Evolutionary conservation across 2,113 vertebrate genomes (phyloP), one percentile per base, ranked within the genome.

Genomic region (Nansenia antarctica): DNA sequence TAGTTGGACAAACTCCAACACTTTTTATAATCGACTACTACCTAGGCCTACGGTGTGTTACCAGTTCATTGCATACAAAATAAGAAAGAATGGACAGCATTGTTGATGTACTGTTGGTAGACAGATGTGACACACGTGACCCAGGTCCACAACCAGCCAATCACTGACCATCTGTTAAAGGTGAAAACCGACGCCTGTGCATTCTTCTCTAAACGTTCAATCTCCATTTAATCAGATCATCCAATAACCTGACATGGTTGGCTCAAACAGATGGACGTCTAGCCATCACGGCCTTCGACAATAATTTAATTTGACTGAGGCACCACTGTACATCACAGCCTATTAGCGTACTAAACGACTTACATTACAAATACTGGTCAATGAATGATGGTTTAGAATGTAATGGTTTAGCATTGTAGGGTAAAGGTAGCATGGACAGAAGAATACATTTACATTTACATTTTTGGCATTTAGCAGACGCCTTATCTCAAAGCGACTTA

Each of bases 151-250:
- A 57, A 29, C 9, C 7, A 34, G 32, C 11, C n/a, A 18, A 9
- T 54, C 45, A 1, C 5, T 1, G 22, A 59, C 77, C 70, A 82
- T 86, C 37, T 78, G 63, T 84, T 65, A 83, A 66, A 80, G 72
- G 75, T 82, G 14, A 61, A 78, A 78, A 74, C 67, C 67, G 31
- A 66, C 58, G 42, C 45, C 45, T 75, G 69, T n/a, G n/a, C n/a
- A n/a, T 57, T 76, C 60, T 72, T 62, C 70, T 67, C 69, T 0
- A 3, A 73, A 75, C 78, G 67, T 78, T 84, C 73, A 70, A 71
- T 80, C 84, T 84, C 75, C 65, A 83, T 86, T 88, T 73, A 77
- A 82, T 82, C 82, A 79, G 67, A 76, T 84, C 84, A 90, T 88
- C 65, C 65, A 87, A 88, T 90, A 82, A 88, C 68, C 65, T 76